Evolutionary conservation across 2,113 vertebrate genomes (phyloP).

Genomic region (Gobiocypris rarus): DNA sequence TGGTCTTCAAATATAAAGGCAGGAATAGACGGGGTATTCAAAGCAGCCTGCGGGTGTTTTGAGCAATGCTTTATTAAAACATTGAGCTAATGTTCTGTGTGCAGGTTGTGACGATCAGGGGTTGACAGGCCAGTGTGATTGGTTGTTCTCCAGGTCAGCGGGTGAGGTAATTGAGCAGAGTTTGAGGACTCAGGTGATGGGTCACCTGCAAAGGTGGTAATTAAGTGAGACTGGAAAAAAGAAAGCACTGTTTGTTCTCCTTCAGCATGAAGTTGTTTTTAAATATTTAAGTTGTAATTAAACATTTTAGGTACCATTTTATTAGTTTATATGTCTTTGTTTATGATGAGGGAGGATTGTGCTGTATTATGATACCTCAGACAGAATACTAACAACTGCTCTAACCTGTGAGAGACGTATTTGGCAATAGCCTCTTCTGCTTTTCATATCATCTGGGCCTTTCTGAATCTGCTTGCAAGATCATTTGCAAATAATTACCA

Average conservation of each 20-base stretch:
- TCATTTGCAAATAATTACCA: conserved; percentile 70
- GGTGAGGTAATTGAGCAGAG: conserved; percentile 24
- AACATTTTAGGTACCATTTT: background rate
- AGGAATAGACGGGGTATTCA: background rate
- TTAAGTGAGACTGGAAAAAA: background rate
- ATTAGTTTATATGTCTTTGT: background rate
- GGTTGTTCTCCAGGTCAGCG: conserved; percentile 7
- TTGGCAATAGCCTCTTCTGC: conserved; percentile 36
- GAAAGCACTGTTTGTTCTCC: background rate
- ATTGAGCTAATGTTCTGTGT: conserved; percentile 12
- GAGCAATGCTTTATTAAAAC: conserved; percentile 27
- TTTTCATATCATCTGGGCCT: conserved; percentile 55
- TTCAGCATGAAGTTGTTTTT: background rate
- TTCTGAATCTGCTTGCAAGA: conserved; percentile 57
- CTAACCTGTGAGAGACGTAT: conserved; percentile 41
- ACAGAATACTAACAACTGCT: conserved; percentile 45
- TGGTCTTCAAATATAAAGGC: background rate
- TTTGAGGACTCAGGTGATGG: background rate
- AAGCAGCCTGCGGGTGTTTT: conserved; percentile 9
- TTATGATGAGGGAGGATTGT: conserved; percentile 4
- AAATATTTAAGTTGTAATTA: background rate
- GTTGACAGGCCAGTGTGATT: background rate
- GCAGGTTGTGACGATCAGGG: background rate
- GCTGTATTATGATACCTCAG: conserved; percentile 7
- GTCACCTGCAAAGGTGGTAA: conserved; percentile 19